Base-by-base conservation (phyloP, 1,140 invertebrate species). In the Meloidogyne exigua region DNA sequence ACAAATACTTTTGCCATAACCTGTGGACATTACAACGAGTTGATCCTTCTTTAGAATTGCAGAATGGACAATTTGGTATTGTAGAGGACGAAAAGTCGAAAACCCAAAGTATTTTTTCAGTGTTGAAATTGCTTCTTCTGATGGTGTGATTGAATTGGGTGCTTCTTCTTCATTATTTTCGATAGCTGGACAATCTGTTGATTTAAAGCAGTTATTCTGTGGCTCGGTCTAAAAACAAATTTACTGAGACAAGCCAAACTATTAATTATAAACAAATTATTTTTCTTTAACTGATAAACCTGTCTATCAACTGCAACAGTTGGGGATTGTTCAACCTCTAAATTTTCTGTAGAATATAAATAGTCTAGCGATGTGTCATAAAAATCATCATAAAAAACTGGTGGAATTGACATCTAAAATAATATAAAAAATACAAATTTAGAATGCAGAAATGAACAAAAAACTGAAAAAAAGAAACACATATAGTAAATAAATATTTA, bases 1-100 rank as follows among this genome's bases (percentile, higher is more conserved):
- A 49, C 75, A 77, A 15, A 77, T 32, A 78, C 42, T 72, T 32
- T 78, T 79, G 13, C 57, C 73, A 42, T 77, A 71, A 25, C 62
- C 75, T 13, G 76, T 78, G 23, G 76, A 78, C 76, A 77, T 39
- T n/a, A 78, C 70, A 15, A 78, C 76, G 23, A 78, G 64, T 69
- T 78, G 76, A 68, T 78, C 76, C 18, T 12, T 23, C 13, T 69
- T 77, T n/a, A 39, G 4, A 18, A 78, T 15, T 21, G 75, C 76
- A 32, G 64, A 65, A 28, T 77, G 42, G 32, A 78, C 57, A 36
- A 78, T 75, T 23, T 78, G 39, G 11, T 39, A 78, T 69, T 78
- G 76, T 21, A 68, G 21, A 26, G 76, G 76, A 25, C 76, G 76
- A 36, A 78, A 78, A n/a, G 65, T 74, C 25, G 74, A 75, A 39